phyloP scores from a whole-genome alignment of 2,797 vertebrate species.

The Helarctos malayanus region DNA sequence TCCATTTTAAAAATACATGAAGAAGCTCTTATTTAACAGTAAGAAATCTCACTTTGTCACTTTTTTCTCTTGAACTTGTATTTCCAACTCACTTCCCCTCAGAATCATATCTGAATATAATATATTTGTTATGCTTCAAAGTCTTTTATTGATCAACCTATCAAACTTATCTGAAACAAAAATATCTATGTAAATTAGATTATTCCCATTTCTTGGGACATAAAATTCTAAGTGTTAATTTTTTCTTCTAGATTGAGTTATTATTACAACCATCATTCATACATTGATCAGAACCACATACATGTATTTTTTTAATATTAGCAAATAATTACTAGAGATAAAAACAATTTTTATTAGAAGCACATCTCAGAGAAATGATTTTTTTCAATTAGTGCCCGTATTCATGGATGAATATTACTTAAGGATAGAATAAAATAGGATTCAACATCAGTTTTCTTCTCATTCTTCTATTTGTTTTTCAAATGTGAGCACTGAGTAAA shows the following conservation, averaged over 20 bases:
- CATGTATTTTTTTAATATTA: constrained; percentile 49
- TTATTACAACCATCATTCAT: constrained; percentile 38
- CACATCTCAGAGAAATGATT: background rate
- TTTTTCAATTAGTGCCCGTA: background rate
- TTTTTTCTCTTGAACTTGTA: constrained; percentile 12
- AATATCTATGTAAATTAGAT: constrained; percentile 67
- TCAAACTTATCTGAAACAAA: constrained; percentile 61
- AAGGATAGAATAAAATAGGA: background rate
- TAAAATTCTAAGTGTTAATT: constrained; percentile 54
- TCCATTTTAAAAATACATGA: constrained; percentile 62
- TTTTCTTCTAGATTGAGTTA: constrained; percentile 61
- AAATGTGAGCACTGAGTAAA: background rate
- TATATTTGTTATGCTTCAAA: constrained; percentile 41
- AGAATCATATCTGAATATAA: constrained; percentile 63
- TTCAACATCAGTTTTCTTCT: background rate
- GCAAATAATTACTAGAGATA: constrained; percentile 30
- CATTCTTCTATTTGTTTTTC: background rate
- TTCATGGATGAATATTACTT: background rate
- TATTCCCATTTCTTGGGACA: constrained; percentile 56
- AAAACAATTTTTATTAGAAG: constrained; percentile 46
- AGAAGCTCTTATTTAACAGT: constrained; percentile 29
- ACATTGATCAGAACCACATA: constrained; percentile 15
- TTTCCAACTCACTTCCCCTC: constrained; percentile 35
- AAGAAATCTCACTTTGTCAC: constrained; percentile 41
- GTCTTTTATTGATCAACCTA: constrained; percentile 70